Conservation (phyloP, 2,113 vertebrate genomes). For the Irena cyanogastra region DNA sequence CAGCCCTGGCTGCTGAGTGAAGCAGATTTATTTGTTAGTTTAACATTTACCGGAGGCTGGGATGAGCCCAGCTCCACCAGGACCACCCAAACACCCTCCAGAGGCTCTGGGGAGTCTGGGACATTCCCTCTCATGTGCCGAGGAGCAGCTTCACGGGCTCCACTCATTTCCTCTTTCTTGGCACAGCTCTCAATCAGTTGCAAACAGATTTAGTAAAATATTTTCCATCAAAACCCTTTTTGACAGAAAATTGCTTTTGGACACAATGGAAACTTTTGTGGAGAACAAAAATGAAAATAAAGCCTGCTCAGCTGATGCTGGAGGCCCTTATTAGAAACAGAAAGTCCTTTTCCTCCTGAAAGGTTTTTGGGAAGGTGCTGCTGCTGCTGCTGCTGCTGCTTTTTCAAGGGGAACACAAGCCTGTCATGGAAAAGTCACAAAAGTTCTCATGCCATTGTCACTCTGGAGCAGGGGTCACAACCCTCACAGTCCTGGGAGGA, state of each 20-base stretch:
- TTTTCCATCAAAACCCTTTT: background rate
- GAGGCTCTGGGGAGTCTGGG: background rate
- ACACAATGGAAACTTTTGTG: background rate
- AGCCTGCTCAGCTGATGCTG: background rate
- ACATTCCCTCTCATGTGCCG: background rate
- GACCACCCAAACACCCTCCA: background rate
- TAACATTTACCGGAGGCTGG: background rate
- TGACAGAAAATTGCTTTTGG: background rate
- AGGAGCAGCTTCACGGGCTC: background rate
- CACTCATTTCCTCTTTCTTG: background rate
- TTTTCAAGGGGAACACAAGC: background rate
- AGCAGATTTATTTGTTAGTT: slow-evolving; percentile 1
- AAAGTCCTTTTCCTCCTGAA: background rate
- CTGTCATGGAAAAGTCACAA: background rate
- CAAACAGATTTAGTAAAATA: background rate
- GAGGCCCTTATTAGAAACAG: background rate
- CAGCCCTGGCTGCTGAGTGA: background rate
- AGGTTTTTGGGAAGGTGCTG: background rate
- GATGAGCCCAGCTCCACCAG: background rate
- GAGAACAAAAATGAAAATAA: background rate
- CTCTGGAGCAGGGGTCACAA: background rate
- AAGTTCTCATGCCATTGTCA: background rate
- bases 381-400: background rate
- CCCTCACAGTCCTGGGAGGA: background rate
- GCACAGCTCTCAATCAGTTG: background rate